Evolutionary conservation across 2,797 vertebrate species (phyloP).

Genomic region (Falco naumanni): DNA sequence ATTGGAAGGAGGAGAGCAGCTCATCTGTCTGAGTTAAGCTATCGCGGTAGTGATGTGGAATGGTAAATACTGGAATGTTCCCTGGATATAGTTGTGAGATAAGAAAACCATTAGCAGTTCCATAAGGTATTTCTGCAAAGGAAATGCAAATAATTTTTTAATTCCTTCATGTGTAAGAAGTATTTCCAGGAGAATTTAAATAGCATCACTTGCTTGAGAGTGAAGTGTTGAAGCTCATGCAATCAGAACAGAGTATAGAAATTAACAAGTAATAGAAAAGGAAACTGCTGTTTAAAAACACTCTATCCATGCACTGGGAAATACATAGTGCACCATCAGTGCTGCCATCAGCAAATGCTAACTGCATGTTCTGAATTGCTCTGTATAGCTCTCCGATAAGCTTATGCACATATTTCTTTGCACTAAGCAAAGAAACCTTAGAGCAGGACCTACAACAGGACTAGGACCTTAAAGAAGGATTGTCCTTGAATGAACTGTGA

Average conservation of each 20-base stretch:
- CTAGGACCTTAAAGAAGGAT: neutral
- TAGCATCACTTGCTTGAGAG: neutral
- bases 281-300: neutral
- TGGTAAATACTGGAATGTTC: neutral
- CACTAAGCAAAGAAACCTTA: neutral
- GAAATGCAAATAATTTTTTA: neutral
- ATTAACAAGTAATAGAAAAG: neutral
- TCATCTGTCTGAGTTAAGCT: neutral
- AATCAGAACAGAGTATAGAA: neutral
- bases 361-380: neutral
- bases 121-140: constrained; percentile 29
- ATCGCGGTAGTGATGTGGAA: neutral
- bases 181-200: constrained; percentile 17
- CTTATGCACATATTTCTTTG: neutral
- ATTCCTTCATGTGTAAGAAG: neutral
- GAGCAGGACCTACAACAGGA: neutral
- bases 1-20: neutral
- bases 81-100: neutral
- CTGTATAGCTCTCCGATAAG: neutral
- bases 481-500: neutral
- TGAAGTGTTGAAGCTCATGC: neutral
- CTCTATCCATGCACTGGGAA: neutral
- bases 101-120: constrained; percentile 30
- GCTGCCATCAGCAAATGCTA: neutral
- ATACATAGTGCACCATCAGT: neutral